These are phyloP conservation scores for Philopedon plagiatum DNA, from an alignment of 2,888 invertebrate genomes.

Conservation along the genomic window DNA sequence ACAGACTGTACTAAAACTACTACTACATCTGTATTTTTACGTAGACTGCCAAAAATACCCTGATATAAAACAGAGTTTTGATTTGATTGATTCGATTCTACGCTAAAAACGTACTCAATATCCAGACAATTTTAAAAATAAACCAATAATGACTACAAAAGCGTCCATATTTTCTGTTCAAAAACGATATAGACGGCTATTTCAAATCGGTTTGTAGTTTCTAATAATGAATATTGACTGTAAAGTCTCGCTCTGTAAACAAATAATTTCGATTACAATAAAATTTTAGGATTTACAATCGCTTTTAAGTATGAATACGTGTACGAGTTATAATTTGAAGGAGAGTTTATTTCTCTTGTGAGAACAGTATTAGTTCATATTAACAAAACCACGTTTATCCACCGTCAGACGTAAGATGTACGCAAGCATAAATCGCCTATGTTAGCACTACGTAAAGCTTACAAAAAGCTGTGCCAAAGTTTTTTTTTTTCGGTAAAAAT, in stretches of 20 bases:
- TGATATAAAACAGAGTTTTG: background rate
- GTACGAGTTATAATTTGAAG: no score
- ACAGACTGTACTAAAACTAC: no score
- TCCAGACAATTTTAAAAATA: slow-evolving; percentile 30
- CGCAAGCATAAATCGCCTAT: no score
- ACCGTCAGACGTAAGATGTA: no score
- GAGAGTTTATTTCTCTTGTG: no score
- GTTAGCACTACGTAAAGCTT: no score
- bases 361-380: no score
- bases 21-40: background rate
- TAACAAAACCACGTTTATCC: no score
- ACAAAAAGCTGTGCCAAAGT: no score
- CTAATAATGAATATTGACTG: slow-evolving; percentile 35
- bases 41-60: background rate
- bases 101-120: background rate
- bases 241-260: background rate
- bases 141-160: slow-evolving; percentile 18
- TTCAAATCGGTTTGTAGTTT: slow-evolving; percentile 24
- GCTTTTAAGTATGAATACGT: background rate
- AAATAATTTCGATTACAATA: background rate
- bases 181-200: slow-evolving; percentile 28
- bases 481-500: no score
- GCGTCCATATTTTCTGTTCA: slow-evolving; percentile 22
- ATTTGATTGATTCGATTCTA: slow-evolving; percentile 3
- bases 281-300: slow-evolving; percentile 3